Conservation (phyloP, 2,888 invertebrate genomes). For the Dugesia japonica region DNA sequence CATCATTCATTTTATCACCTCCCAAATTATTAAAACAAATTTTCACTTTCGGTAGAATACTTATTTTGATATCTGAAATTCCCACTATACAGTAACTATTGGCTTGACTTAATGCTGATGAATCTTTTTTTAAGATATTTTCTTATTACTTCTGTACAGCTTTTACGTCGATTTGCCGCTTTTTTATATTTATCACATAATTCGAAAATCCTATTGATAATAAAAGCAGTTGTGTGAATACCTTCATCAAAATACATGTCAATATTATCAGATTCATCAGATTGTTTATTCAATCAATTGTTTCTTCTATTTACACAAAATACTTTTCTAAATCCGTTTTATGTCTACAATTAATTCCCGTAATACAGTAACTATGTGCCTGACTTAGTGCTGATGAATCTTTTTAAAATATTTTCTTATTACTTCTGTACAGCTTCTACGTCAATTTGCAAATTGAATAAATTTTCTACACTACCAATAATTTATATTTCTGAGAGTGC, state of each 20-base stretch:
- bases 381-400: neutral
- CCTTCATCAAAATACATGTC: slow-evolving; percentile 59
- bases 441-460: no score
- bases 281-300: slow-evolving; percentile 79
- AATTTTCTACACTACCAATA: no score
- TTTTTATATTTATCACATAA: slow-evolving; percentile 55
- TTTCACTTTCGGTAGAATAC: slow-evolving; percentile 2
- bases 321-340: slow-evolving; percentile 42
- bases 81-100: no score
- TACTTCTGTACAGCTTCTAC: no score
- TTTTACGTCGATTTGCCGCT: slow-evolving; percentile 56
- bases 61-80: neutral
- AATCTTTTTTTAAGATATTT: no score
- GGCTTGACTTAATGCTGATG: no score
- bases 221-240: slow-evolving; percentile 50
- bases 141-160: slow-evolving; percentile 68
- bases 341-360: neutral
- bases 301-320: slow-evolving; percentile 68
- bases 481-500: neutral
- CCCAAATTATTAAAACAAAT: slow-evolving; percentile 13
- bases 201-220: slow-evolving; percentile 55
- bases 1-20: neutral
- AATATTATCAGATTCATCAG: slow-evolving; percentile 77
- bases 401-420: no score
- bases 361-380: slow-evolving; percentile 7